Conservation (phyloP, 1,140 invertebrate species). For the Drosophila yakuba region DNA sequence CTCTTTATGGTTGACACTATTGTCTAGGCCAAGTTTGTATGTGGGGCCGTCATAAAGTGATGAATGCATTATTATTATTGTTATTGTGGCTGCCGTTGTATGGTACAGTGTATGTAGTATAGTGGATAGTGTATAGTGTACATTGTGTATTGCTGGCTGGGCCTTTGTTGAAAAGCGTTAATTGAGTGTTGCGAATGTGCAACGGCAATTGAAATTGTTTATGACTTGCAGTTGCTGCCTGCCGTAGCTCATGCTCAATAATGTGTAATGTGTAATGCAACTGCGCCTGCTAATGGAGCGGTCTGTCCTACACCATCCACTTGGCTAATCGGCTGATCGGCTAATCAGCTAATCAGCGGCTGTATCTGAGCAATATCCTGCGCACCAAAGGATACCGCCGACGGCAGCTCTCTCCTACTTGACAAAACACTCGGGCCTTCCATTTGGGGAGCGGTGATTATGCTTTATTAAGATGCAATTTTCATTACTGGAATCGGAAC, state of each 20-base stretch:
- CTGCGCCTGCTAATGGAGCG: conserved; percentile 56
- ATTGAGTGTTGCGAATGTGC: conserved; percentile 83
- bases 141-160: conserved; percentile 21
- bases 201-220: conserved; percentile 83
- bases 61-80: conserved; percentile 82
- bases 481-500: conserved; percentile 47
- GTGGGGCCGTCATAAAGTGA: conserved; percentile 74
- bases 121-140: background rate
- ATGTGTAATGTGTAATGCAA: conserved; percentile 68
- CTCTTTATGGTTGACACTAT: conserved; percentile 81
- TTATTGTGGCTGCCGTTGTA: conserved; percentile 56
- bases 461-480: conserved; percentile 73
- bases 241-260: conserved; percentile 51
- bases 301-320: background rate
- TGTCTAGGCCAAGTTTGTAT: conserved; percentile 80
- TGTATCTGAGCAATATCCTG: conserved; percentile 66
- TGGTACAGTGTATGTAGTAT: background rate
- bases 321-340: conserved; percentile 44
- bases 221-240: conserved; percentile 75
- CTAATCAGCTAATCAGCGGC: conserved; percentile 60
- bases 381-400: conserved; percentile 59
- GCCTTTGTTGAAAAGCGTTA: conserved; percentile 81
- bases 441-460: conserved; percentile 56
- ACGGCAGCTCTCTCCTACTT: conserved; percentile 37
- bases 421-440: conserved; percentile 55